Percentiles rank a stretch among this genome's conserved stretches.
These are phyloP conservation scores for human DNA, from an alignment of 2,113 vertebrate genomes.

Conservation along the genomic window GRCh38 chr9:82359501-82360000, in stretches of 20 bases:
- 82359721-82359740: constrained; percentile 21
- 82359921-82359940: neutral
- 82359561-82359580: neutral
- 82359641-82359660: neutral
- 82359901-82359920: neutral
- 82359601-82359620: neutral
- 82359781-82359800: neutral
- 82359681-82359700: constrained; percentile 1
- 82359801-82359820: neutral
- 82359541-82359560: too few relatives aligned
- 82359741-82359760: neutral
- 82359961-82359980: neutral
- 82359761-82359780: neutral
- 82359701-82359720: neutral
- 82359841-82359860: neutral
- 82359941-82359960: neutral
- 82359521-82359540: too few relatives aligned
- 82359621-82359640: neutral
- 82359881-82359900: neutral
- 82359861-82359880: neutral
- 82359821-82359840: neutral
- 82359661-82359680: neutral
- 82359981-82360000: neutral
- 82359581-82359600: neutral
- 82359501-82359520: too few relatives aligned